Conservation (phyloP, 2,888 invertebrate species). For the Conus canariensis region DNA sequence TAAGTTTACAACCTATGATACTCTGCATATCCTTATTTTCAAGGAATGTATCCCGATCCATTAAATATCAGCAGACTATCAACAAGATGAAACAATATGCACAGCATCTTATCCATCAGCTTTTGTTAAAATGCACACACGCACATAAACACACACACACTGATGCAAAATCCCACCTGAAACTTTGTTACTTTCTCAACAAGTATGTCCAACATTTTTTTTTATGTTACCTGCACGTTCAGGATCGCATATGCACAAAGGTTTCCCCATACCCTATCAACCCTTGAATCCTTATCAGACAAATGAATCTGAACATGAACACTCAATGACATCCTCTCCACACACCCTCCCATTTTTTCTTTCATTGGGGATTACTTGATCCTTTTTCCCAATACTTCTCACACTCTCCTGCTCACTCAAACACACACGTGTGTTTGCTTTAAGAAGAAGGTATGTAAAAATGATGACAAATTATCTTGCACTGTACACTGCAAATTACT, state of each 20-base stretch:
- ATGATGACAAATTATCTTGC: not conserved
- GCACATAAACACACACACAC: no score
- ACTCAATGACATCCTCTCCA: not conserved
- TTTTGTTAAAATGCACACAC: not conserved
- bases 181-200: no score
- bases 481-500: not conserved
- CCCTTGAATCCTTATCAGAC: no score
- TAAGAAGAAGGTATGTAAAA: not conserved
- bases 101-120: not conserved
- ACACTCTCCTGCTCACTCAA: no score
- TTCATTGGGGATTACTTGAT: not conserved
- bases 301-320: no score
- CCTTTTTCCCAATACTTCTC: not conserved
- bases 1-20: not conserved
- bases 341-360: no score
- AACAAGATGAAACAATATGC: not conserved
- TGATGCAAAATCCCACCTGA: no score
- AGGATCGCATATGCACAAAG: no score
- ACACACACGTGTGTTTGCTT: no score
- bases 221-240: no score
- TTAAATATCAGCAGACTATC: not conserved
- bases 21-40: not conserved
- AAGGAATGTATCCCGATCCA: not conserved
- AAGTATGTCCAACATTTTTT: no score
- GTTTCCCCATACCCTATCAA: no score